Percentiles rank a stretch among this genome's conserved stretches.
phyloP scores from a whole-genome alignment of 1,140 invertebrate species.

The Matsumurasca onukii region DNA sequence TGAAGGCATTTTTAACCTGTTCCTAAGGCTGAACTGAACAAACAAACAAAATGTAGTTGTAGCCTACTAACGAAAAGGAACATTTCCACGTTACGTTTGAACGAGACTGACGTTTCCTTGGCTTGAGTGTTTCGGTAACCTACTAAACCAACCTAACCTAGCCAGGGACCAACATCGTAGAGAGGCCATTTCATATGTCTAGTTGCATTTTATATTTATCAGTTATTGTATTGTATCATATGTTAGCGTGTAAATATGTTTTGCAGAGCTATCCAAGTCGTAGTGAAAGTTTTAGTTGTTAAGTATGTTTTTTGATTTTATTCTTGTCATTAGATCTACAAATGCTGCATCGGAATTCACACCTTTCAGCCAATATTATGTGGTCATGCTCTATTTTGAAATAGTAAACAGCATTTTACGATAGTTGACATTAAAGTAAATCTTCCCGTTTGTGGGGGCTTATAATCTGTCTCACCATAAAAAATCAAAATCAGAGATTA shows the following conservation, averaged over 20 bases:
- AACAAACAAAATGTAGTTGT: constrained; percentile 4
- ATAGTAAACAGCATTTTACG: no score
- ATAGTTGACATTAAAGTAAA: no score
- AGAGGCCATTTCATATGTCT: constrained; percentile 14
- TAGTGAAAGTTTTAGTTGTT: constrained; percentile 10
- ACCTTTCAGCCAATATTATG: no score
- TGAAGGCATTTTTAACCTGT: constrained; percentile 15
- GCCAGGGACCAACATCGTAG: constrained; percentile 8
- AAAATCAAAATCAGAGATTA: no score
- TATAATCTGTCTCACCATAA: no score
- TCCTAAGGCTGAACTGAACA: constrained; percentile 8
- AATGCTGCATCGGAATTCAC: constrained; percentile 25
- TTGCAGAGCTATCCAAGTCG: neutral
- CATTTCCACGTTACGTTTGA: constrained; percentile 12
- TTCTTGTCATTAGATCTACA: constrained; percentile 21
- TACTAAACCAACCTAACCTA: constrained; percentile 15
- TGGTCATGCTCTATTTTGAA: no score
- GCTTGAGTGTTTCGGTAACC: constrained; percentile 10
- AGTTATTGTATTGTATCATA: constrained; percentile 8
- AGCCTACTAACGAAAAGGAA: constrained; percentile 16
- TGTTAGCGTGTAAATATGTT: neutral
- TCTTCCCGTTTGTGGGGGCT: no score
- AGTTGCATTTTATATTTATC: constrained; percentile 16
- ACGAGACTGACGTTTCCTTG: constrained; percentile 15
- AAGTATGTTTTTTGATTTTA: constrained; percentile 25